Evolutionary conservation across 2,113 vertebrate species (phyloP).

Genomic region (Talpa occidentalis): DNA sequence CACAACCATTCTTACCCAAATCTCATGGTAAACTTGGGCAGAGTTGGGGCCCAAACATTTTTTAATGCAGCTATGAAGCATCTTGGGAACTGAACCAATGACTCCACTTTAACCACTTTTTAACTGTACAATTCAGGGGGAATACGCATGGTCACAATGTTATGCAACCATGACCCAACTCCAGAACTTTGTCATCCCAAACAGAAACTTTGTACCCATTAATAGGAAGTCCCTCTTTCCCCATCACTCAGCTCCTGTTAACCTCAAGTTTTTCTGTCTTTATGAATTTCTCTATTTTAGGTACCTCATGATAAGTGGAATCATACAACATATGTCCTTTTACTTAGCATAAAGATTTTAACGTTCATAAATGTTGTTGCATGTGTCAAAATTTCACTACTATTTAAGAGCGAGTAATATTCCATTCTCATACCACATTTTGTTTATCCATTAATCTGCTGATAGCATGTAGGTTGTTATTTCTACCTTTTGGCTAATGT

Average conservation of each 20-base stretch:
- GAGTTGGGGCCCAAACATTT: no score
- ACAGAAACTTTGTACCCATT: neutral
- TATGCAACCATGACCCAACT: neutral
- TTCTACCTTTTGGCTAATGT: neutral
- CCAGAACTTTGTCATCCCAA: neutral
- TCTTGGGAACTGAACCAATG: no score
- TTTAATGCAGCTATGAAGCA: no score
- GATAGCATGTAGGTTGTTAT: neutral
- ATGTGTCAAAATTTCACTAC: neutral
- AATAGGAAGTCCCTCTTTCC: neutral
- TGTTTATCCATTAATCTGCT: no score
- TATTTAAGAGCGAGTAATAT: neutral
- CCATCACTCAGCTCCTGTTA: neutral
- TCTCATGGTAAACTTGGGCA: no score
- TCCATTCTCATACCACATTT: neutral
- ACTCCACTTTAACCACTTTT: neutral
- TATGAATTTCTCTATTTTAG: neutral
- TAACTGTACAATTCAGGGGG: neutral
- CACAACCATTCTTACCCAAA: no score
- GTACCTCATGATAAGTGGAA: neutral
- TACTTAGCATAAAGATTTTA: neutral
- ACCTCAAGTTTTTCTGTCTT: neutral
- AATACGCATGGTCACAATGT: neutral
- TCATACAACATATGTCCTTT: neutral
- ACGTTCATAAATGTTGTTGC: neutral